These are phyloP conservation scores for Percopsis transmontana DNA, from an alignment of 2,113 vertebrate species.

Conservation along the genomic window DNA sequence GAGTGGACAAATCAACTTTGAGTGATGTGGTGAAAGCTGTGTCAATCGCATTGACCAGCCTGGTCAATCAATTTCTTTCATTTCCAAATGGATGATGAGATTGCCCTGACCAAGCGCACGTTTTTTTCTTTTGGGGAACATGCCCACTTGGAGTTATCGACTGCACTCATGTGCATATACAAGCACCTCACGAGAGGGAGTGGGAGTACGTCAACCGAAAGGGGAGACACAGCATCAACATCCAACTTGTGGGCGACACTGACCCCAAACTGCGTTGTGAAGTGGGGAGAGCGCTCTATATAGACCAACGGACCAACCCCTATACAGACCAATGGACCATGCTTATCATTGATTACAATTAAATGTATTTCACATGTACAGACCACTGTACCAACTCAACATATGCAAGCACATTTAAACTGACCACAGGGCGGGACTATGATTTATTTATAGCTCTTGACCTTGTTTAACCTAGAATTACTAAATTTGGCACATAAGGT, in stretches of 20 bases:
- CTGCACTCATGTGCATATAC: not conserved
- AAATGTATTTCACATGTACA: too few species aligned
- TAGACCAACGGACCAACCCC: too few species aligned
- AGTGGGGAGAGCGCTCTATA: too few species aligned
- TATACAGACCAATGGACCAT: too few species aligned
- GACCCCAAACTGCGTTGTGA: not conserved
- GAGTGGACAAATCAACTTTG: constrained; percentile 32
- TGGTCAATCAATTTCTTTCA: constrained; percentile 36
- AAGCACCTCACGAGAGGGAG: not conserved
- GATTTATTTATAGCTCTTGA: too few species aligned
- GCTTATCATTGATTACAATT: too few species aligned
- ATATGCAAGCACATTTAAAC: too few species aligned
- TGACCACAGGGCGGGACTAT: too few species aligned
- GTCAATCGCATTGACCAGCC: constrained; percentile 21
- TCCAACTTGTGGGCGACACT: not conserved
- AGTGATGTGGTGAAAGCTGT: constrained; percentile 26
- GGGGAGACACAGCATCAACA: too few species aligned
- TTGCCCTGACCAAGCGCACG: constrained; percentile 21
- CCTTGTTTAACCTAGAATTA: too few species aligned
- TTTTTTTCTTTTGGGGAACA: constrained; percentile 22
- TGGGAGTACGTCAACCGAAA: not conserved
- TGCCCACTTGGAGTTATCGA: not conserved
- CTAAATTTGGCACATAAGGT: too few species aligned
- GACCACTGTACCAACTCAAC: too few species aligned
- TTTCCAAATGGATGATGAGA: constrained; percentile 36